A percentile compares a stretch with the other conserved stretches of the same genome.
These are phyloP conservation scores for Caranx melampygus DNA, from an alignment of 2,113 vertebrate genomes.

Conservation along the genomic window DNA sequence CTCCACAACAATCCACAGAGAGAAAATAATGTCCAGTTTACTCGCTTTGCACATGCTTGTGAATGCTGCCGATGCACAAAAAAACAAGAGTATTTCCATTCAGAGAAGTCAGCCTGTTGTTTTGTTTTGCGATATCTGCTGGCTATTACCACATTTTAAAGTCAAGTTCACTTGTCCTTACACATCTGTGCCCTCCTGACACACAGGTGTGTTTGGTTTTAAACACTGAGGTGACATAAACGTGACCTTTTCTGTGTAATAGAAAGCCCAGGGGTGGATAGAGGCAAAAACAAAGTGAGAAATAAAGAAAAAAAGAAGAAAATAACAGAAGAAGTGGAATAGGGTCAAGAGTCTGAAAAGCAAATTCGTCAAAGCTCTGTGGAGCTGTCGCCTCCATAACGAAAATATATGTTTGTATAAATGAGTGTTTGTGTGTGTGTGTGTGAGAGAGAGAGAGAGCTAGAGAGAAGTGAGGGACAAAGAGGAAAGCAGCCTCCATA, in stretches of 20 bases:
- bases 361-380: conserved; percentile 36
- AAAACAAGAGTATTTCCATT: conserved; percentile 21
- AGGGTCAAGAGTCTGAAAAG: background rate
- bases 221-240: conserved; percentile 44
- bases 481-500: conserved; percentile 20
- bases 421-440: background rate
- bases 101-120: conserved; percentile 24
- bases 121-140: conserved; percentile 24
- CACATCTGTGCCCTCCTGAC: conserved; percentile 58
- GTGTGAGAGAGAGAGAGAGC: background rate
- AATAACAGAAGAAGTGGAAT: conserved; percentile 24
- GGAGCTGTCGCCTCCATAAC: conserved; percentile 19
- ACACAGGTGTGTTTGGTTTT: conserved; percentile 48
- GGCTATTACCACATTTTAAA: conserved; percentile 48
- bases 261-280: conserved; percentile 34
- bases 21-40: conserved; percentile 6
- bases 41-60: conserved; percentile 37
- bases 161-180: conserved; percentile 43
- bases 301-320: background rate
- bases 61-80: conserved; percentile 14
- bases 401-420: conserved; percentile 25
- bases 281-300: conserved; percentile 23
- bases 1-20: background rate
- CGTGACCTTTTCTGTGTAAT: conserved; percentile 63
- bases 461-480: background rate